Evolutionary conservation across 2,113 vertebrate genomes (phyloP), one percentile per base, ranked within the genome.

Genomic region (Podiceps cristatus): DNA sequence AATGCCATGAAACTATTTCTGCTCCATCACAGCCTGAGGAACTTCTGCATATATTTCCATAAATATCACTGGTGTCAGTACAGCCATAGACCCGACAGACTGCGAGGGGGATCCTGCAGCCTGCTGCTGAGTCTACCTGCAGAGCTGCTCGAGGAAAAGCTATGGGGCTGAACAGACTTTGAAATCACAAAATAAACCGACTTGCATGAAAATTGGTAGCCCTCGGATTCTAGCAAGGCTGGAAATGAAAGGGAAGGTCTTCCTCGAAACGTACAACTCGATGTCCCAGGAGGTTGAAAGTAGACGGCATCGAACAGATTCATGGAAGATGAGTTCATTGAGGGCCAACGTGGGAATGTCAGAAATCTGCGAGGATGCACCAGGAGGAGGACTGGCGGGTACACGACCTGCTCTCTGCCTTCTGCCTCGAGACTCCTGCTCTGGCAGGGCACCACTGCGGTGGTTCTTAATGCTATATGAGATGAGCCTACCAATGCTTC

Each of bases 21-120:
- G 92, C 90, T 96, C 78, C 90, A 87, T 17, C 87, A 42, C 90
- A 93, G 95, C 95, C 93, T 5, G 69, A 93, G 93, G 92, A 96
- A 78, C 73, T 87, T 76, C 25, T 94, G 92, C 93, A 92, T 93
- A 24, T 2, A 96, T 93, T 91, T 96, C 96, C 90, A 94, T 95
- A 96, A 75, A 85, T 90, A 59, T 85, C 74, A 2, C 44, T 33
- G 69, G 90, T 19, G 3, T 78, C 81, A 68, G 93, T 31, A 12
- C 49, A 93, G 93, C 74, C 50, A 1, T 5, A 86, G 80, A 94
- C 37, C 91, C 33, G 19, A 37, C 69, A 91, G 92, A 56, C 87
- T 79, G 93, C 14, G 15, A 82, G 93, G 90, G 91, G 81, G 87
- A 96, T 87, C 85, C 90, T 90, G 83, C 62, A 62, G 86, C 11